Evolutionary conservation across 1,140 invertebrate species (phyloP), one percentile per base, ranked within the genome.

Genomic region (Chelonus insularis): DNA sequence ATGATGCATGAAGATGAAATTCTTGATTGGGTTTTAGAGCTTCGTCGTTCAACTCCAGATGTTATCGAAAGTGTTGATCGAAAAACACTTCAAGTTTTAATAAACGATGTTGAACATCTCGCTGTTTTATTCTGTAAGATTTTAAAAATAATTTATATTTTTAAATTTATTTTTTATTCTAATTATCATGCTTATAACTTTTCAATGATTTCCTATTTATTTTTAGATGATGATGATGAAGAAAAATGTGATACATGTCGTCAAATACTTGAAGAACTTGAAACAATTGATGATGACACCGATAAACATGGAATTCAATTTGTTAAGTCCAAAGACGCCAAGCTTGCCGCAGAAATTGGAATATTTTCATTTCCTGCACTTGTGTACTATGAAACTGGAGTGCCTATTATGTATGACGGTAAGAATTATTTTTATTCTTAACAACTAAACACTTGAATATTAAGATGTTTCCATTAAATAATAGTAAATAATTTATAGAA

Each of bases 381-480:
- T 57, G 92, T 95, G 58, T 95, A 95, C 79, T 96, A 95, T 75
- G 93, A 95, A 82, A 94, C 92, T 47, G 92, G 92, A 63, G 91
- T 95, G 65, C 94, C 94, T 61, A 94, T 94, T 72, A 93, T 95
- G 89, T 96, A 93, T 81, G 91, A 95, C 83, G 94, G 94, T 96
- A 87, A 91, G 88, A 69, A 34, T 68, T 20, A 55, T 67, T 21
- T 55, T 55, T 55, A 20, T 50, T 56, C 25, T 4, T n/a, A n/a
- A n/a, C n/a, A n/a, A n/a, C n/a, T n/a, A n/a, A n/a, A n/a, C n/a
- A n/a, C n/a, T n/a, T n/a, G n/a, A n/a, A n/a, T n/a, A n/a, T n/a
- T n/a, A n/a, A n/a, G n/a, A n/a, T n/a, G n/a, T n/a, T n/a, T n/a
- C n/a, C n/a, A n/a, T n/a, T n/a, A n/a, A n/a, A n/a, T n/a, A n/a